Conservation (phyloP, 2,888 invertebrate genomes). For the Melanostoma scalare region DNA sequence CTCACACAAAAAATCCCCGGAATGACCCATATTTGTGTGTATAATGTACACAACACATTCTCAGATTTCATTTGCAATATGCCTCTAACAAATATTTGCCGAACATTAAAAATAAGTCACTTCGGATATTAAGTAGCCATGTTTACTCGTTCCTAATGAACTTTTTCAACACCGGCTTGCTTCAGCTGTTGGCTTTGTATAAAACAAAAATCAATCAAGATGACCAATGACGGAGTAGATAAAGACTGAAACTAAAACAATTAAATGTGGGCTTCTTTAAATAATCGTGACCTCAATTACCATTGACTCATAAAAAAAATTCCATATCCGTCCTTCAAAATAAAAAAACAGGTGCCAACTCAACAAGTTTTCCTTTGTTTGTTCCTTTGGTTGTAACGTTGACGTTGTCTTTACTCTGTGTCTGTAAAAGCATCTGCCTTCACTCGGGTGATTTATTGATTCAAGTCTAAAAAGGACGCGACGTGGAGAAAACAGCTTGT, state of each 20-base stretch:
- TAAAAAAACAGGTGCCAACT: constrained; percentile 39
- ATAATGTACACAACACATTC: constrained; percentile 29
- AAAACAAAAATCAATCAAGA: not conserved
- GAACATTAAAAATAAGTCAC: constrained; percentile 6
- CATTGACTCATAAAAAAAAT: not conserved
- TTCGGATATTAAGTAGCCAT: constrained; percentile 22
- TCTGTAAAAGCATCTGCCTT: constrained; percentile 40
- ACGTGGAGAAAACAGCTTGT: constrained; percentile 2
- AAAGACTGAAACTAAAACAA: constrained; percentile 14
- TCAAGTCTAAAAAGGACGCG: not conserved
- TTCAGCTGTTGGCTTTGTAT: not conserved
- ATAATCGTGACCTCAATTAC: constrained; percentile 50
- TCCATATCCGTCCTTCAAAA: not conserved
- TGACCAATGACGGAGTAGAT: not conserved
- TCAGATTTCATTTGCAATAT: constrained; percentile 27
- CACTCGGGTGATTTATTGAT: constrained; percentile 44
- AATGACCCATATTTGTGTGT: constrained; percentile 37
- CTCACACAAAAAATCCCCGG: not conserved
- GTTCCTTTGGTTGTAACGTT: not conserved
- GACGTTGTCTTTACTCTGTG: not conserved
- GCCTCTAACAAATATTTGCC: constrained; percentile 36
- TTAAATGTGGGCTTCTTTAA: not conserved
- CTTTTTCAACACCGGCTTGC: constrained; percentile 53
- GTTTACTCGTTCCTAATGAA: constrained; percentile 46
- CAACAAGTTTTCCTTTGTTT: constrained; percentile 45